Conservation (phyloP, 1,140 invertebrate species). For the Portunus trituberculatus region DNA sequence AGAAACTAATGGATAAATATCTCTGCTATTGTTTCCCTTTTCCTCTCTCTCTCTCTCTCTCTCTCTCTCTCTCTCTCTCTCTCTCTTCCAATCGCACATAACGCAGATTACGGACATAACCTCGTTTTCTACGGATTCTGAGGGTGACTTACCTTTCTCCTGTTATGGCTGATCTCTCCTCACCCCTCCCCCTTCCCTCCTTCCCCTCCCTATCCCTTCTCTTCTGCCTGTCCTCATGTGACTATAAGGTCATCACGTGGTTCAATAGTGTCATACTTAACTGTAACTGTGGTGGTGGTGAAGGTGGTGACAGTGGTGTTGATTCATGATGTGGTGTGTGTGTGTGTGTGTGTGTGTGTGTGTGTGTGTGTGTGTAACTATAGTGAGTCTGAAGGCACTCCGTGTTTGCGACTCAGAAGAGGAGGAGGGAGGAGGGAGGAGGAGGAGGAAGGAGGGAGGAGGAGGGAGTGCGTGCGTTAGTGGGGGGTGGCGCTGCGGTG, state of each 20-base stretch:
- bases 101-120: slow-evolving; percentile 3
- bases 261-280: too few species aligned
- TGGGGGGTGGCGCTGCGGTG: not conserved
- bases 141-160: not conserved
- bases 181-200: too few species aligned
- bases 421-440: not conserved
- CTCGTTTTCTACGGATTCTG: slow-evolving; percentile 36
- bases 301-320: not conserved
- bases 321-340: too few species aligned
- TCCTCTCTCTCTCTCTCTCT: not conserved
- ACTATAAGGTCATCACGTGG: too few species aligned
- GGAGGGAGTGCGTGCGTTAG: not conserved
- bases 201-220: not conserved
- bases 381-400: too few species aligned
- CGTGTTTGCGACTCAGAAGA: too few species aligned
- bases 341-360: not conserved
- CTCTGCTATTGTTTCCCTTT: too few species aligned
- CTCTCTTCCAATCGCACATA: slow-evolving; percentile 43
- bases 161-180: not conserved
- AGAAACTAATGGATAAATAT: too few species aligned
- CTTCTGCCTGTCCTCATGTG: too few species aligned
- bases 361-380: not conserved
- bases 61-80: slow-evolving; percentile 11
- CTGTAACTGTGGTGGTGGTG: not conserved
- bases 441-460: not conserved